Evolutionary conservation across 2,797 vertebrate species (phyloP).

Genomic region (Vultur gryphus): DNA sequence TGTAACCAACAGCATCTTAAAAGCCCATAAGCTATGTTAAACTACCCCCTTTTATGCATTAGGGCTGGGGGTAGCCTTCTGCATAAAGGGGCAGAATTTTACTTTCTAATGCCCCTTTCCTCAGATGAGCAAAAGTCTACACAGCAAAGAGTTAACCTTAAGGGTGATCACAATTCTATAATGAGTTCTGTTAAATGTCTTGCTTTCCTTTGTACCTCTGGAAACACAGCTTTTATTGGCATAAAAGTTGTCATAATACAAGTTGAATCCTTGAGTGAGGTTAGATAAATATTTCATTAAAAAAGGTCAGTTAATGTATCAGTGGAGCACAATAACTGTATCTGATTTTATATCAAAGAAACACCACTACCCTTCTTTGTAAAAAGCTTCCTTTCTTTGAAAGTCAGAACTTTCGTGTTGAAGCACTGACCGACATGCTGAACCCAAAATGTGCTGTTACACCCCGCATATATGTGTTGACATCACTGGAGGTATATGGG

Average conservation of each 20-base stretch:
- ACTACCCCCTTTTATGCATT: neutral
- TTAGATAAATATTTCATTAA: neutral
- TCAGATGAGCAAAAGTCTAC: neutral
- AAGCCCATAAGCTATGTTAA: neutral
- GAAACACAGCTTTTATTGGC: neutral
- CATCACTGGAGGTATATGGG: neutral
- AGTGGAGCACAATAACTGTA: neutral
- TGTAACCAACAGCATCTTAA: neutral
- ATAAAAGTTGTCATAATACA: neutral
- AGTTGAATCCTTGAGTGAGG: neutral
- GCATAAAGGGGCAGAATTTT: neutral
- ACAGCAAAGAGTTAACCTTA: neutral
- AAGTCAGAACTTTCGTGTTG: neutral
- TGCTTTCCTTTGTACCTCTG: neutral
- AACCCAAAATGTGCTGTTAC: neutral
- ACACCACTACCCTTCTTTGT: neutral
- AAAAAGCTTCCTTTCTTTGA: neutral
- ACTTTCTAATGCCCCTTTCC: neutral
- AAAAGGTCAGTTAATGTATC: neutral
- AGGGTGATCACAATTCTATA: neutral
- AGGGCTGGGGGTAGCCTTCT: neutral
- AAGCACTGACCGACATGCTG: neutral
- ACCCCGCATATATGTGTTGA: fast-evolving
- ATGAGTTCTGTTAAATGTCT: neutral
- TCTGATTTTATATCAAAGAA: neutral